Conservation (phyloP, 2,113 vertebrate genomes). For the Buteo buteo region DNA sequence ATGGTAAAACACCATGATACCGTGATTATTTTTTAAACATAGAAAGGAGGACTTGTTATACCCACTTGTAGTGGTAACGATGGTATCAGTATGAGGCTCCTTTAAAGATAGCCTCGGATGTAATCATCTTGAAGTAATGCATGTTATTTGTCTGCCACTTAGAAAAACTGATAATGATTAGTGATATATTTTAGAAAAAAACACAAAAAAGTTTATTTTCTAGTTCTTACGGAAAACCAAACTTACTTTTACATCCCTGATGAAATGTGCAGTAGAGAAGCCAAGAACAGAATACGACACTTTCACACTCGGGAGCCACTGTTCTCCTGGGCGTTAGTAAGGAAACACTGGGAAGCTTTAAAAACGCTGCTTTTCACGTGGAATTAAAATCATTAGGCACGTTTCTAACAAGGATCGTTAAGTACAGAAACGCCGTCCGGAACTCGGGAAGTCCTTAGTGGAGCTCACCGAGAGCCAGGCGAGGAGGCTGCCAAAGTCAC, state of each 20-base stretch:
- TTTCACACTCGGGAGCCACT: not conserved
- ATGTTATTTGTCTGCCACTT: not conserved
- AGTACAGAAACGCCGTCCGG: not conserved
- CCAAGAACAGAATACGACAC: not conserved
- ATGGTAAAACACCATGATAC: not conserved
- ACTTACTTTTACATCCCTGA: not conserved
- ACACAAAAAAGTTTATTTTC: not conserved
- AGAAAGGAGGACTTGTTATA: not conserved
- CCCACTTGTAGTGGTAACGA: not conserved
- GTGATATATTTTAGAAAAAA: not conserved
- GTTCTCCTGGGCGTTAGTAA: not conserved
- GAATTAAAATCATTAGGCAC: not conserved
- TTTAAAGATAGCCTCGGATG: not conserved
- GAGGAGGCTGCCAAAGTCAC: not conserved
- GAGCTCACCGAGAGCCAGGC: not conserved
- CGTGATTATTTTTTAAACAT: not conserved
- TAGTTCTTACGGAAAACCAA: not conserved
- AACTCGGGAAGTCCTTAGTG: accelerated
- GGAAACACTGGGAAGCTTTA: not conserved
- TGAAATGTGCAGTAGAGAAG: not conserved
- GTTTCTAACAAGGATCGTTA: accelerated
- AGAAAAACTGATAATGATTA: not conserved
- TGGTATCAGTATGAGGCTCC: not conserved
- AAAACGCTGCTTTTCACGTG: not conserved
- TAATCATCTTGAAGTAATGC: not conserved